phyloP scores from a whole-genome alignment of 1,140 invertebrate species.

The Cydia strobilella region DNA sequence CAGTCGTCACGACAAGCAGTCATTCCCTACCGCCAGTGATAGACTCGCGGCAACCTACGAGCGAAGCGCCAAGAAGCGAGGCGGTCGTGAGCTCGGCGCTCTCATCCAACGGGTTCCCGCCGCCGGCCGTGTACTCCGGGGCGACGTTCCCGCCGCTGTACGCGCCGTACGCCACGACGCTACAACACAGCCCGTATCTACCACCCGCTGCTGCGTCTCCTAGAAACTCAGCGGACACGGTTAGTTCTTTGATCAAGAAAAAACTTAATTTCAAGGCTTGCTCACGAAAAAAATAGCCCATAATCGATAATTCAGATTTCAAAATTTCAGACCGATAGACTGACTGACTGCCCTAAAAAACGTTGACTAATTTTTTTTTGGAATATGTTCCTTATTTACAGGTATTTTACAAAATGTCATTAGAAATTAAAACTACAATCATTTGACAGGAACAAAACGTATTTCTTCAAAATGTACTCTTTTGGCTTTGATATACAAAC shows the following conservation, averaged over 20 bases:
- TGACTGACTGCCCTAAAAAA: too few relatives aligned
- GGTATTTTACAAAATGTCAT: too few relatives aligned
- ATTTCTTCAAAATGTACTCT: not conserved
- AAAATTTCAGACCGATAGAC: too few relatives aligned
- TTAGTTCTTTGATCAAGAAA: conserved; percentile 58
- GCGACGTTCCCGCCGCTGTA: conserved; percentile 86
- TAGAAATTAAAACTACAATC: too few relatives aligned
- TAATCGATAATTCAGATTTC: too few relatives aligned
- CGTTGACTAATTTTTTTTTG: too few relatives aligned
- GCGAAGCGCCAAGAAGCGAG: conserved; percentile 54
- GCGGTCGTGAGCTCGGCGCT: conserved; percentile 52
- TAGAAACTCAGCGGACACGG: conserved; percentile 82
- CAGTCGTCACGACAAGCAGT: conserved; percentile 48
- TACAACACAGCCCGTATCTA: conserved; percentile 85
- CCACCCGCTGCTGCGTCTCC: conserved; percentile 84
- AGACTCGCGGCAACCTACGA: conserved; percentile 56
- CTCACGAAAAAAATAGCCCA: too few relatives aligned
- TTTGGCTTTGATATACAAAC: too few relatives aligned
- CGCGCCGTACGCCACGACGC: conserved; percentile 84
- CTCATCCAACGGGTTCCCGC: conserved; percentile 65
- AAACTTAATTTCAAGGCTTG: too few relatives aligned
- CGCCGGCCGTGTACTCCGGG: conserved; percentile 80
- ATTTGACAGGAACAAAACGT: not conserved
- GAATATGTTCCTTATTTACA: too few relatives aligned
- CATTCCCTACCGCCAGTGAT: conserved; percentile 54